Conservation (phyloP, 2,888 invertebrate genomes). For the Leistus spinibarbis region DNA sequence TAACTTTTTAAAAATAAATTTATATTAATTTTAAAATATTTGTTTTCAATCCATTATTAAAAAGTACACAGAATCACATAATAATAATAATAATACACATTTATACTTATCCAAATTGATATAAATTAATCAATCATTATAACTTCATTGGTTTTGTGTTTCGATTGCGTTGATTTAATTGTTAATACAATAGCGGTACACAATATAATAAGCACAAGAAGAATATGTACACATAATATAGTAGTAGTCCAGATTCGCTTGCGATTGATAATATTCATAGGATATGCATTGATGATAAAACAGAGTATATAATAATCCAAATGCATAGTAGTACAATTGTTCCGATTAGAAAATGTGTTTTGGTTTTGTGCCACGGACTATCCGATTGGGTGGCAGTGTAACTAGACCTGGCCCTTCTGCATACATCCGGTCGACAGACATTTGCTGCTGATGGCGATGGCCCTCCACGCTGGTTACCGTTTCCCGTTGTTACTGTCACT, state of each 20-base stretch:
- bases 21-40: too few relatives aligned
- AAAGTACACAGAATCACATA: too few relatives aligned
- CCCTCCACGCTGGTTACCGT: slow-evolving; percentile 37
- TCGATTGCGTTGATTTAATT: too few relatives aligned
- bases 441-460: slow-evolving; percentile 43
- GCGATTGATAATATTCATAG: slow-evolving; percentile 48
- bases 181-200: too few relatives aligned
- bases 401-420: slow-evolving; percentile 51
- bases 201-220: too few relatives aligned
- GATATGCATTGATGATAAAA: slow-evolving; percentile 50
- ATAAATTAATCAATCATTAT: too few relatives aligned
- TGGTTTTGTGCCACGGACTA: slow-evolving; percentile 61
- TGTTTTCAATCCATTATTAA: too few relatives aligned
- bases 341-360: slow-evolving; percentile 59
- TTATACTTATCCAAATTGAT: too few relatives aligned
- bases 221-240: neutral
- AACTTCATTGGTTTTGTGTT: too few relatives aligned
- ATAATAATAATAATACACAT: too few relatives aligned
- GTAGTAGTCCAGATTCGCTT: neutral
- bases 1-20: too few relatives aligned
- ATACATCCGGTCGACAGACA: slow-evolving; percentile 54
- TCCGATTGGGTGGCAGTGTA: slow-evolving; percentile 49
- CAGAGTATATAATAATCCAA: slow-evolving; percentile 59
- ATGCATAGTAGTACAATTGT: slow-evolving; percentile 57
- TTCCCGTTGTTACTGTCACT: slow-evolving; percentile 44